These are phyloP conservation scores for Drosophila equinoxialis DNA, from an alignment of 1,140 invertebrate genomes.

Conservation along the genomic window DNA sequence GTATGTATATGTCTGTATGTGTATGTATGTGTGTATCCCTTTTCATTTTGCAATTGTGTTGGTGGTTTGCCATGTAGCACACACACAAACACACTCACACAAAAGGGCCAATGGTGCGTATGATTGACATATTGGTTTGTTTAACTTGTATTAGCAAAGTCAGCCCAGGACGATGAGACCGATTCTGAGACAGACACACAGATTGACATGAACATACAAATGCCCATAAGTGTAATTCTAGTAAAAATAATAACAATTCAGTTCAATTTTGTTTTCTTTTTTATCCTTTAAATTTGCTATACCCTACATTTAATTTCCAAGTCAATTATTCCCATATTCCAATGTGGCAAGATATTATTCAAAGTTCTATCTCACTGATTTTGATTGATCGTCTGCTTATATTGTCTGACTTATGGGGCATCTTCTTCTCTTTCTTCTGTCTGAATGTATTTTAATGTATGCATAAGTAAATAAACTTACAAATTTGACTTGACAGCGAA, in stretches of 20 bases:
- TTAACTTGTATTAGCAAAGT: slow-evolving; percentile 61
- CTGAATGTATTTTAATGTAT: slow-evolving; percentile 9
- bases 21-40: slow-evolving; percentile 7
- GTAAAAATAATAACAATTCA: background rate
- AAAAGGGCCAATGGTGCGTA: slow-evolving; percentile 62
- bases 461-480: slow-evolving; percentile 18
- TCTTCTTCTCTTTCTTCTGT: background rate
- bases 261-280: background rate
- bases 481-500: slow-evolving; percentile 9
- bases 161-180: slow-evolving; percentile 32
- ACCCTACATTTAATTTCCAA: too few species aligned
- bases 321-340: too few species aligned
- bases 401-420: background rate
- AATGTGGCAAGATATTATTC: background rate
- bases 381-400: slow-evolving; percentile 41
- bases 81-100: background rate
- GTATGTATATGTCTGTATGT: background rate
- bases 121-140: slow-evolving; percentile 67
- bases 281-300: too few species aligned
- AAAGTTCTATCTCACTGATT: slow-evolving; percentile 8
- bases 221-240: too few species aligned
- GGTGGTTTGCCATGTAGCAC: slow-evolving; percentile 2
- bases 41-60: slow-evolving; percentile 25
- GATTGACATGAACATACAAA: background rate
- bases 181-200: too few species aligned